Base-by-base conservation (phyloP, 2,888 invertebrate genomes). In the Agrilus biguttatus region DNA sequence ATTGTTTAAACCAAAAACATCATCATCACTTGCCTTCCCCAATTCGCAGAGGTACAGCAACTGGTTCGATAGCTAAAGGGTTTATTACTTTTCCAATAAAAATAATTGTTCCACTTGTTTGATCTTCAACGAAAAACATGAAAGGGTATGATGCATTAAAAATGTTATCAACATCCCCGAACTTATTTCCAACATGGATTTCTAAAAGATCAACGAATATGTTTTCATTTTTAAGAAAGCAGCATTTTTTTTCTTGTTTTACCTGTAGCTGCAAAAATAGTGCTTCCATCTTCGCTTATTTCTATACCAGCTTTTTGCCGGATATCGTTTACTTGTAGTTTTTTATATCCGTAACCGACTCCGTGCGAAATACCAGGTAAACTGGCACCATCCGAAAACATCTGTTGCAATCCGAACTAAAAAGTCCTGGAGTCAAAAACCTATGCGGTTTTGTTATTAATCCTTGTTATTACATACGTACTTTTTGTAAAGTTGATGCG, bases 51-150 rank as follows among this genome's bases (percentile, higher is more conserved):
- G 54, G 51, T 36, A 57, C 39, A 12, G 52, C 50, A 2, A 51
- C 23, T 8, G 47, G 28, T n/a, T 48, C 51, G 37, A 47, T 54
- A 58, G 47, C 70, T 66, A 49, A 55, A 1, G 87, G 87, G 60
- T 83, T 75, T 17, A 73, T 68, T 2, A 86, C 74, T 61, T 80
- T 76, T 32, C 87, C 87, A 28, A 81, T 75, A 63, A 83, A 85
- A 19, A 87, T 63, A 39, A 85, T 72, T 33, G 81, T 81, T n/a
- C 78, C 76, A 0, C 77, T 80, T 1, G 67, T 66, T 53, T 83
- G 81, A 53, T 87, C 86, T 57, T 84, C 81, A 47, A 88, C 81
- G 61, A 81, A 81, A 67, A 87, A 85, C 41, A 86, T 56, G 67
- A 87, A 88, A 0, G 87, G 86, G 48, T 75, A 80, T 57, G 79